A percentile compares a stretch with the other conserved stretches of the same genome.
These are phyloP conservation scores for Cryptus armator DNA, from an alignment of 2,888 invertebrate genomes.

Conservation along the genomic window DNA sequence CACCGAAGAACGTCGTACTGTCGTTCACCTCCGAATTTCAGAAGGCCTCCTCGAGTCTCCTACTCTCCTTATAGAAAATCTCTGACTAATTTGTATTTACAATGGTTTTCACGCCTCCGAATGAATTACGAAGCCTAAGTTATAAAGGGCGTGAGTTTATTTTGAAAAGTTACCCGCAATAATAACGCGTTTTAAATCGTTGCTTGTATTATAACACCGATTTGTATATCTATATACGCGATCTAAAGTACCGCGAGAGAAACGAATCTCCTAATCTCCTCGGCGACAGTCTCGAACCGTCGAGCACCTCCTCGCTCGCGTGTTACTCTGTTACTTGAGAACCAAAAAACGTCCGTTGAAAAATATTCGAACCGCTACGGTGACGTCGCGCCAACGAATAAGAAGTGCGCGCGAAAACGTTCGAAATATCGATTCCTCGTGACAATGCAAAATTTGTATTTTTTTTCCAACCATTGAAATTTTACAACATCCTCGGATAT, in stretches of 20 bases:
- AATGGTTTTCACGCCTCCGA: constrained; percentile 79
- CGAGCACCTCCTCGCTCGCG: constrained; percentile 53
- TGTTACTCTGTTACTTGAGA: constrained; percentile 69
- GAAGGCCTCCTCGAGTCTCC: constrained; percentile 72
- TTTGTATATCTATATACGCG: not conserved
- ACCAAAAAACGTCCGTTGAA: constrained; percentile 76
- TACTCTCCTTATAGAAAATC: constrained; percentile 81
- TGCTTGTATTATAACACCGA: constrained; percentile 2
- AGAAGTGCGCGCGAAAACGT: not conserved
- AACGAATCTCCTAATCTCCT: constrained; percentile 60
- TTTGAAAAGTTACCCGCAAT: constrained; percentile 25
- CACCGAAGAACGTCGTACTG: not conserved
- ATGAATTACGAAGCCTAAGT: constrained; percentile 70
- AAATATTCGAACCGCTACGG: constrained; percentile 70
- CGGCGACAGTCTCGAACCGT: constrained; percentile 9
- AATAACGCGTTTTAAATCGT: constrained; percentile 56
- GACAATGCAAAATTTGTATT: constrained; percentile 2
- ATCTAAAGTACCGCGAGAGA: constrained; percentile 29
- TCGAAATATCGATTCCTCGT: not conserved
- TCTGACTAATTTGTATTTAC: constrained; percentile 84
- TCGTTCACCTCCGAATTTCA: constrained; percentile 60
- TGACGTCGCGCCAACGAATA: constrained; percentile 16
- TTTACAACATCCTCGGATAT: constrained; percentile 44
- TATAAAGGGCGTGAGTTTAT: constrained; percentile 41
- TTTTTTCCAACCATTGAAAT: not conserved